phyloP scores from a whole-genome alignment of 2,113 vertebrate species.

The Corythornis vintsioides region DNA sequence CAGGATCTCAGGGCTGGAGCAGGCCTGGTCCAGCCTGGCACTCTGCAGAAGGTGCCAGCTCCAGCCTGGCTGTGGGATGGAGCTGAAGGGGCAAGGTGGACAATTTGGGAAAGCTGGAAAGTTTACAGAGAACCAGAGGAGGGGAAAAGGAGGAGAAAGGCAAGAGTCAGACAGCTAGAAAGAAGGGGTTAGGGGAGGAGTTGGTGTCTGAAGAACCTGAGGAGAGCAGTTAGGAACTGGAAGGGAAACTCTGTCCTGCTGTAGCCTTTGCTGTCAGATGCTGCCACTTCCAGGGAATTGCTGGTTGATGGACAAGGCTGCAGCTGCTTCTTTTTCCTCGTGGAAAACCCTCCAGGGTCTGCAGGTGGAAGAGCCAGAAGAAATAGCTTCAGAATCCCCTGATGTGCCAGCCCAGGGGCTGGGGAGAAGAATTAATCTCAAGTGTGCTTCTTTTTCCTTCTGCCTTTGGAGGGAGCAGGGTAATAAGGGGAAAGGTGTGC shows the following conservation, averaged over 20 bases:
- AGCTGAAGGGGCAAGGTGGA: not conserved
- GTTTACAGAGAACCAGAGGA: not conserved
- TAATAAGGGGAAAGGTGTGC: not conserved
- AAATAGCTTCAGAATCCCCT: not conserved
- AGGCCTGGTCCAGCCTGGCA: not conserved
- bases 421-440: conserved; percentile 24
- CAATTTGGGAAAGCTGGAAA: rapidly evolving
- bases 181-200: not conserved
- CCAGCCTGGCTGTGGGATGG: rapidly evolving
- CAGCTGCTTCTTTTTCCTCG: not conserved
- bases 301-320: not conserved
- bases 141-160: not conserved
- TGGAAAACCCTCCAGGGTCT: not conserved
- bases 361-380: not conserved
- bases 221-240: not conserved
- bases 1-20: not conserved
- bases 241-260: not conserved
- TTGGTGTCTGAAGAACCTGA: not conserved
- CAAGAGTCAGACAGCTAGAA: not conserved
- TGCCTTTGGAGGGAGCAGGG: not conserved
- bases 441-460: not conserved
- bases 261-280: not conserved
- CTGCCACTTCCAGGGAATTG: conserved; percentile 6
- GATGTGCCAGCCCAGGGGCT: not conserved
- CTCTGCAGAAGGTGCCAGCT: too few species aligned